These are phyloP conservation scores for Cyanistes caeruleus DNA, from an alignment of 2,113 vertebrate species.

Conservation along the genomic window DNA sequence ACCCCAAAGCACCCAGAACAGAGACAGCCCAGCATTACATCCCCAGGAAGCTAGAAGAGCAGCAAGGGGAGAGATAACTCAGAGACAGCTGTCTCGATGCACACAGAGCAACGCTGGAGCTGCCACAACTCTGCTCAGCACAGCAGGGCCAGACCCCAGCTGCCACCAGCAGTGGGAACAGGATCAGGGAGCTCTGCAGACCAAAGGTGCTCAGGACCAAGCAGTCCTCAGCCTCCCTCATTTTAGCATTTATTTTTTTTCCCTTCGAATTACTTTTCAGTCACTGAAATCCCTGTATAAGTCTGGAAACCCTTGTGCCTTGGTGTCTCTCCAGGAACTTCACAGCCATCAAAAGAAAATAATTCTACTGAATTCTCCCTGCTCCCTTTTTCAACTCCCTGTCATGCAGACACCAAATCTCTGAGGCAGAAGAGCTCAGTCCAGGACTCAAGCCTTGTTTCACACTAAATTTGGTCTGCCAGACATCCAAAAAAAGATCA, in stretches of 20 bases:
- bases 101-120: neutral
- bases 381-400: neutral
- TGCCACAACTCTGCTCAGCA: neutral
- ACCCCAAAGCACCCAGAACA: neutral
- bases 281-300: neutral
- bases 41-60: neutral
- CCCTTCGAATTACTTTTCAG: neutral
- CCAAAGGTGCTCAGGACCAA: neutral
- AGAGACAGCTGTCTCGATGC: neutral
- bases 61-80: neutral
- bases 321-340: neutral
- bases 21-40: neutral
- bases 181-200: neutral
- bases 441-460: neutral
- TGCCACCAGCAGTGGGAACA: neutral
- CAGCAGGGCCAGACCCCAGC: neutral
- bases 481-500: neutral
- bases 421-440: neutral
- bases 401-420: neutral
- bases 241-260: neutral
- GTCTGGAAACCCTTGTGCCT: neutral
- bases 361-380: neutral
- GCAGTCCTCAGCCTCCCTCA: neutral
- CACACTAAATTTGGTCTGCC: neutral
- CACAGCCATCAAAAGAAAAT: neutral